phyloP scores from a whole-genome alignment of 1,140 invertebrate genomes.

The Drosophila mayri region DNA sequence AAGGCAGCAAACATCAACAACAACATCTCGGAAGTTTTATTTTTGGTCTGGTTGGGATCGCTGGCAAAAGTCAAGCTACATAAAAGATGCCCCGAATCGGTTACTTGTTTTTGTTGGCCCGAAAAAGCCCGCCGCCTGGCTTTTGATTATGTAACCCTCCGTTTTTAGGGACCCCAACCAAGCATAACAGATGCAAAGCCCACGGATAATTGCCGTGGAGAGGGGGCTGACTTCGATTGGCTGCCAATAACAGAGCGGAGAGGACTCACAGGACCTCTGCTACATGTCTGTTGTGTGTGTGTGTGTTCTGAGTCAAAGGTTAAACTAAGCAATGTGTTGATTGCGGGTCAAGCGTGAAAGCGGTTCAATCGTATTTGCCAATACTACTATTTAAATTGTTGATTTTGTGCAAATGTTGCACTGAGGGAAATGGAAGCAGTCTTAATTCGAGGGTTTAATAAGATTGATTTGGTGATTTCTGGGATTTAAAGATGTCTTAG shows the following conservation, averaged over 20 bases:
- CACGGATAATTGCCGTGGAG: constrained; percentile 58
- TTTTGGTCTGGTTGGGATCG: constrained; percentile 49
- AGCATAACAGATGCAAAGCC: constrained; percentile 52
- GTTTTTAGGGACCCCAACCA: constrained; percentile 23
- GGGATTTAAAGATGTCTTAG: too few relatives aligned
- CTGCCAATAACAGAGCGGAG: constrained; percentile 63
- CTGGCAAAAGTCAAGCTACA: constrained; percentile 47
- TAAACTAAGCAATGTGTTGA: constrained; percentile 52
- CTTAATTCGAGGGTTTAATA: neutral
- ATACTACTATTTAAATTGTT: constrained; percentile 61
- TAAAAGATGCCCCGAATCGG: constrained; percentile 53
- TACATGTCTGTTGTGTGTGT: neutral
- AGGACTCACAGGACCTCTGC: constrained; percentile 10
- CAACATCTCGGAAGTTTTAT: constrained; percentile 57
- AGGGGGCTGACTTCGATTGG: constrained; percentile 50
- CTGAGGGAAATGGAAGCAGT: neutral
- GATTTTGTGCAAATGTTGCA: constrained; percentile 56
- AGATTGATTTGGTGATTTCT: neutral
- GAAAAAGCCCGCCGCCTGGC: constrained; percentile 24
- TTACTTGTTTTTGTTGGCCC: constrained; percentile 48
- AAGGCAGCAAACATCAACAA: constrained; percentile 6
- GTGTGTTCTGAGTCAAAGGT: constrained; percentile 44
- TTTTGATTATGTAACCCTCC: constrained; percentile 70
- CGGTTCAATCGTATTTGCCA: constrained; percentile 44
- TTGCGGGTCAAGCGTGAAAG: constrained; percentile 70